These are phyloP conservation scores for Autographa gamma DNA, from an alignment of 2,888 invertebrate genomes.

Conservation along the genomic window DNA sequence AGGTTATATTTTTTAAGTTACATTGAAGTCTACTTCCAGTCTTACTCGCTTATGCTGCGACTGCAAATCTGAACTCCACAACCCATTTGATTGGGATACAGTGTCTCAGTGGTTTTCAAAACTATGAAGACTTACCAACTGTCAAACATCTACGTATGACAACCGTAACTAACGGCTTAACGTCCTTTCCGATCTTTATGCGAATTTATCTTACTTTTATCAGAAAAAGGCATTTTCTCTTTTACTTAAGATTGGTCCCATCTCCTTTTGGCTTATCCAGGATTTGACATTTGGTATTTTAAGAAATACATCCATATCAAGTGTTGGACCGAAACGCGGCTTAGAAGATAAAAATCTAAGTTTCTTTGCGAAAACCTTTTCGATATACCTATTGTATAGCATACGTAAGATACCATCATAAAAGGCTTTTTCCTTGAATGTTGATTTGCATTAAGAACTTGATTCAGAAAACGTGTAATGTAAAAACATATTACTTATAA, in stretches of 20 bases:
- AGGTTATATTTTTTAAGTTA: no score
- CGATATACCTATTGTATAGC: not conserved
- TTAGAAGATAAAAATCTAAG: conserved; percentile 21
- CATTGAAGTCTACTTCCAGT: no score
- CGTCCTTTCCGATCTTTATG: conserved; percentile 6
- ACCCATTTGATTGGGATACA: no score
- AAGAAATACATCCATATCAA: conserved; percentile 24
- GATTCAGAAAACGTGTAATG: not conserved
- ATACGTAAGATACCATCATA: not conserved
- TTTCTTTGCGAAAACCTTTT: conserved; percentile 2
- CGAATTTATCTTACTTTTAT: conserved; percentile 30
- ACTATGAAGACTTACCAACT: no score
- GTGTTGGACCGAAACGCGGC: conserved; percentile 3
- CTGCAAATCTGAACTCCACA: no score
- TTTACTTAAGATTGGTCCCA: conserved; percentile 28
- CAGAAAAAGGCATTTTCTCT: conserved; percentile 29
- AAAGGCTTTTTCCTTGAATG: not conserved
- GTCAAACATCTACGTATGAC: no score
- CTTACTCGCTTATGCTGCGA: no score
- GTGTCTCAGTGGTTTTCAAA: no score
- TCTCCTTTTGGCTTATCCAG: conserved; percentile 39
- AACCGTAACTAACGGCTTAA: no score
- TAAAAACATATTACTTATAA: not conserved
- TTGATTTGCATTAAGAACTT: not conserved
- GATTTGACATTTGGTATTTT: conserved; percentile 39